These are phyloP conservation scores for Synchiropus splendidus DNA, from an alignment of 2,113 vertebrate genomes.

Conservation along the genomic window DNA sequence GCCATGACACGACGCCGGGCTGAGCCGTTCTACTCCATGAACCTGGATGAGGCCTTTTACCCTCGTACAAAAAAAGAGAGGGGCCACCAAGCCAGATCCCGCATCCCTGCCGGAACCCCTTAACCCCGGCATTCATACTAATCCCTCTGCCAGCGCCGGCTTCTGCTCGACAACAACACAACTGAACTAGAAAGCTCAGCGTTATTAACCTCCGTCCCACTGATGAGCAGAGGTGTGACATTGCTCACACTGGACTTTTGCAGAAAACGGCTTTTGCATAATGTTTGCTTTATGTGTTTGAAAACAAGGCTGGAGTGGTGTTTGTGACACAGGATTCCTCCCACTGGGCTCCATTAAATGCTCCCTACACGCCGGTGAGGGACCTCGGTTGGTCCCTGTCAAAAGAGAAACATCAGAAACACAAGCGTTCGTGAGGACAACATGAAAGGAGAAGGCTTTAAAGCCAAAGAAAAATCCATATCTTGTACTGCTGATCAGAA, in stretches of 20 bases:
- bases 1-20: too few species aligned
- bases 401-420: too few species aligned
- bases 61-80: slow-evolving; percentile 5
- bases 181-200: too few species aligned
- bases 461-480: too few species aligned
- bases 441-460: too few species aligned
- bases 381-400: slow-evolving; percentile 1
- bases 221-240: too few species aligned
- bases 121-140: slow-evolving; percentile 7
- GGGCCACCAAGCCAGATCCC: neutral
- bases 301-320: slow-evolving; percentile 23
- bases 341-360: slow-evolving; percentile 51
- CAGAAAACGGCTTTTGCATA: too few species aligned
- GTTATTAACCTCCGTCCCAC: too few species aligned
- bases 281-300: slow-evolving; percentile 2
- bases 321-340: slow-evolving; percentile 34
- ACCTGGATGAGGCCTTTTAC: neutral
- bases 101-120: too few species aligned
- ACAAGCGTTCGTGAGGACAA: too few species aligned
- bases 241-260: too few species aligned
- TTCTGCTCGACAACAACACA: slow-evolving; percentile 11
- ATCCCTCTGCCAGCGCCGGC: slow-evolving; percentile 9
- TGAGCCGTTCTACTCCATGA: neutral
- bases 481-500: too few species aligned
- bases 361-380: slow-evolving; percentile 15